Evolutionary conservation across 1,140 invertebrate species (phyloP).

Genomic region (Watersipora subatra): DNA sequence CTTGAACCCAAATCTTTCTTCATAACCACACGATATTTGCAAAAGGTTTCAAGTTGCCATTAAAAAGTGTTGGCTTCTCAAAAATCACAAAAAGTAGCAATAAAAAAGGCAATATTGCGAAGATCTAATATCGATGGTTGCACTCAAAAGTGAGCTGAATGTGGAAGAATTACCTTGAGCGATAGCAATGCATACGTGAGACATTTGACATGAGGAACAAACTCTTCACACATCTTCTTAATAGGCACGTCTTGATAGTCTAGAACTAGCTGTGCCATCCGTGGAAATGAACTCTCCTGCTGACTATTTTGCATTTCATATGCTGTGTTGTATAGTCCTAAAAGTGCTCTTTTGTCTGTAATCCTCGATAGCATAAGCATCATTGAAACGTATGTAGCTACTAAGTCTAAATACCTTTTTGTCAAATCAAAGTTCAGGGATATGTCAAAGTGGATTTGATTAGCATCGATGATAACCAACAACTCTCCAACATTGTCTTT

Average conservation of each 20-base stretch:
- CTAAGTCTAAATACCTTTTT: constrained; percentile 84
- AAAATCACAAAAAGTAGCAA: too few species aligned
- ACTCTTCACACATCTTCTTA: constrained; percentile 91
- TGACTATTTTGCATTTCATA: constrained; percentile 88
- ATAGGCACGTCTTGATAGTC: constrained; percentile 84
- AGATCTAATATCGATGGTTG: too few species aligned
- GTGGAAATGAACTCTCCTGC: constrained; percentile 79
- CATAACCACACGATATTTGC: too few species aligned
- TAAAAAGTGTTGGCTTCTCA: too few species aligned
- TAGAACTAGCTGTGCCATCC: constrained; percentile 89
- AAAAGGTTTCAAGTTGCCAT: too few species aligned
- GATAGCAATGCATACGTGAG: not conserved
- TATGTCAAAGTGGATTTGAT: constrained; percentile 84
- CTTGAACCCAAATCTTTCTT: too few species aligned
- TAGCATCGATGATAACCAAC: constrained; percentile 93
- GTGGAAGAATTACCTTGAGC: not conserved
- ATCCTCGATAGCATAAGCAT: constrained; percentile 93
- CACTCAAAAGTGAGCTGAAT: too few species aligned
- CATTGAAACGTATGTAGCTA: constrained; percentile 80
- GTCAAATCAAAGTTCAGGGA: constrained; percentile 90
- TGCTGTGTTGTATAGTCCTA: constrained; percentile 91
- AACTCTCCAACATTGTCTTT: constrained; percentile 96
- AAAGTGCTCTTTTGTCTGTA: constrained; percentile 89
- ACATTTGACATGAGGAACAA: constrained; percentile 78
- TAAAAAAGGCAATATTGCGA: too few species aligned